Percentiles rank a stretch among this genome's conserved stretches.
phyloP scores from a whole-genome alignment of 2,113 vertebrate genomes.

The Rhizomys pruinosus region DNA sequence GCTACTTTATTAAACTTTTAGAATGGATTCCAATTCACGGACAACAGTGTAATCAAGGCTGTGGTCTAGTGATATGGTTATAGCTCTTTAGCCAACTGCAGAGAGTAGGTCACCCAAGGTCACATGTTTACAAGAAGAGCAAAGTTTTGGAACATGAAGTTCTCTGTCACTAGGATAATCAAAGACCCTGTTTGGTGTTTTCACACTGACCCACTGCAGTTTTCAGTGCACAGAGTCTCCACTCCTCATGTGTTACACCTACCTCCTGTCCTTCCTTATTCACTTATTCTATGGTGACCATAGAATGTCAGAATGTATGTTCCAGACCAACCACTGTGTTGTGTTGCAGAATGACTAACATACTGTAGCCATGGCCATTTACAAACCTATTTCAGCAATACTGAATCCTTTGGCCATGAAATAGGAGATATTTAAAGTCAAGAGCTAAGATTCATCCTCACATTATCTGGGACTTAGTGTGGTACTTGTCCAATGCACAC shows the following conservation, averaged over 20 bases:
- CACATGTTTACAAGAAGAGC: neutral
- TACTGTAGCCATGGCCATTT: neutral
- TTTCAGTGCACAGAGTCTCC: neutral
- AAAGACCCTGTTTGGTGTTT: neutral
- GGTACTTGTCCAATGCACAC: neutral
- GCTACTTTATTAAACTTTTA: conserved; percentile 7
- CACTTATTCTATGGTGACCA: neutral
- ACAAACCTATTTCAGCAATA: neutral
- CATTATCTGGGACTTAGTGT: neutral
- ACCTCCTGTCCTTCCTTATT: neutral
- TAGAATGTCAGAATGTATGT: too few relatives aligned
- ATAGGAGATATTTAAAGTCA: neutral
- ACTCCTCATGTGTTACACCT: neutral
- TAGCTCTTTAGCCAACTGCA: neutral
- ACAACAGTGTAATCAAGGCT: neutral
- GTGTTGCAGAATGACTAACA: conserved; percentile 21
- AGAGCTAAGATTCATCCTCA: neutral
- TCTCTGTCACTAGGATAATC: conserved; percentile 1
- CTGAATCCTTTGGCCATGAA: neutral
- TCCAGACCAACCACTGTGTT: neutral
- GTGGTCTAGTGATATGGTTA: neutral
- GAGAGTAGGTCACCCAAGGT: neutral
- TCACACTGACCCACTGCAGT: neutral
- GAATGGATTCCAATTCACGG: neutral
- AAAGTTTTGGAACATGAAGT: neutral